Conservation (phyloP, 2,888 invertebrate species). For the Aphodius granarius region DNA sequence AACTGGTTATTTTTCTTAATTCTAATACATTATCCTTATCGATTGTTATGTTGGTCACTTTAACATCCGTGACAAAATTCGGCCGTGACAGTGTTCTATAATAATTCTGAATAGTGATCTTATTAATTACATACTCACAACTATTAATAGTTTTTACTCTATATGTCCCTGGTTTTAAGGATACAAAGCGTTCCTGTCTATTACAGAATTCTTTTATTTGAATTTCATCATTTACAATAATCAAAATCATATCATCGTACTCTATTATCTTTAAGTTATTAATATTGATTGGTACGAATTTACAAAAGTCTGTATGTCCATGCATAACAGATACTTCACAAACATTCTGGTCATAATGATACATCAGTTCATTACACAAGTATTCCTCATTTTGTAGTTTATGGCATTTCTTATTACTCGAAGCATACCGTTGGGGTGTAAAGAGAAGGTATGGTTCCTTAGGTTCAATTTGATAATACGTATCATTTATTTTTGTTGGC, state of each 20-base stretch:
- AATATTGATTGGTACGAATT: not conserved
- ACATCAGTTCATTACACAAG: not conserved
- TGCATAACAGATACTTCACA: not conserved
- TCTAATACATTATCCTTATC: not conserved
- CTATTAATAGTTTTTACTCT: not conserved
- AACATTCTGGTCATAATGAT: too few relatives aligned
- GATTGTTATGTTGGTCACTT: not conserved
- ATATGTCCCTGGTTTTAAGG: not conserved
- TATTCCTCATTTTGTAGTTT: not conserved
- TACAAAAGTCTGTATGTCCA: not conserved
- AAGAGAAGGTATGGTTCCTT: not conserved
- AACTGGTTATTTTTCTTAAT: not conserved
- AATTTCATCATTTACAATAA: not conserved
- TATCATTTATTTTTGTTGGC: not conserved
- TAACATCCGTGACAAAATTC: not conserved
- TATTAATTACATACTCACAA: not conserved
- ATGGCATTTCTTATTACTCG: not conserved
- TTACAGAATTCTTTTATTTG: not conserved
- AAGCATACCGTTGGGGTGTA: not conserved
- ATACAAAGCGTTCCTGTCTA: not conserved
- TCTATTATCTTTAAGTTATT: not conserved
- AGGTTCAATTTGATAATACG: not conserved
- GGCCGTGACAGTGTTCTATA: not conserved
- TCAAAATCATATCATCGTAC: not conserved
- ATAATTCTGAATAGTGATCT: not conserved